Conservation (phyloP, 2,888 invertebrate species). For the Cantharis rustica region DNA sequence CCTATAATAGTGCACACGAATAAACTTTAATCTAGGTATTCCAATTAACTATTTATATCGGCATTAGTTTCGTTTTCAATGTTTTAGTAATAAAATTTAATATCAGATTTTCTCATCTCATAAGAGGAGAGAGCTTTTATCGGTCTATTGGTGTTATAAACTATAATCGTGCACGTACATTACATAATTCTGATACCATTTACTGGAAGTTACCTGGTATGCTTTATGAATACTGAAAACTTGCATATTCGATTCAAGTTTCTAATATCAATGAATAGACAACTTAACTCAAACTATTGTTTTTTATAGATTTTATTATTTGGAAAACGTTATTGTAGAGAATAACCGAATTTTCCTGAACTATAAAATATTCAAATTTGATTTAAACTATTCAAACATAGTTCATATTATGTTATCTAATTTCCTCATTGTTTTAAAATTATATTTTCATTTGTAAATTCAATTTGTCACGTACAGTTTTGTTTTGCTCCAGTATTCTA, state of each 20-base stretch:
- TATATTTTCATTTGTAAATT: no score
- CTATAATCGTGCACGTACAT: conserved; percentile 39
- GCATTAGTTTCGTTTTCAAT: background rate
- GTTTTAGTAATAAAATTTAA: background rate
- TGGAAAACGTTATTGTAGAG: background rate
- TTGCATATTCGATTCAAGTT: conserved; percentile 18
- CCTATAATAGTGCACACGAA: no score
- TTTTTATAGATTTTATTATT: background rate
- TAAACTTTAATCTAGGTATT: background rate
- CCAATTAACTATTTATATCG: background rate
- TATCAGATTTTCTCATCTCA: background rate
- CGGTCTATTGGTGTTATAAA: conserved; percentile 21
- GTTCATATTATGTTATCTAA: background rate
- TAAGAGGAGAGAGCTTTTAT: background rate
- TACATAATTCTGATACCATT: conserved; percentile 36
- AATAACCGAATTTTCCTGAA: background rate
- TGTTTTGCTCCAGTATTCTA: no score
- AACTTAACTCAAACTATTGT: background rate
- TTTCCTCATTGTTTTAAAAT: background rate
- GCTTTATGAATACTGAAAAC: conserved; percentile 33
- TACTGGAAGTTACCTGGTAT: conserved; percentile 35
- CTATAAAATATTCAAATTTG: background rate
- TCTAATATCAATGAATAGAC: background rate
- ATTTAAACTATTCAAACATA: background rate
- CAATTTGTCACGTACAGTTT: no score